A percentile compares a stretch with the other conserved stretches of the same genome.
Conservation (phyloP, 2,797 vertebrate species). For the Todus mexicanus region DNA sequence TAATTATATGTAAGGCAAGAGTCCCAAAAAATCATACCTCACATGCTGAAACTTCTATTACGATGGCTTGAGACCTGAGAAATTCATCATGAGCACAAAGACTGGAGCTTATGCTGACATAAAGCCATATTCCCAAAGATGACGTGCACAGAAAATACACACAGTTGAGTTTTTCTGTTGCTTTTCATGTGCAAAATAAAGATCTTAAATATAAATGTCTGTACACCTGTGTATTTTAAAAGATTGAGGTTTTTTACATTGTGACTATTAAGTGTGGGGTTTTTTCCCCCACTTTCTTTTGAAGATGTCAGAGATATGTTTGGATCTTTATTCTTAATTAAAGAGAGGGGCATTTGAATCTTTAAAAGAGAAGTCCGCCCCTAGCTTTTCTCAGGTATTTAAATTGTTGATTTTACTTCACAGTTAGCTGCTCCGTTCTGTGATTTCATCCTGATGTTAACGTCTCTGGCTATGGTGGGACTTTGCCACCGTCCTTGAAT, state of each 20-base stretch:
- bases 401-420: not conserved
- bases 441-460: not conserved
- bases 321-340: slow-evolving; percentile 13
- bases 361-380: not conserved
- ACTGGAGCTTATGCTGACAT: not conserved
- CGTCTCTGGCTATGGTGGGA: not conserved
- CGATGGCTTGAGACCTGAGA: not conserved
- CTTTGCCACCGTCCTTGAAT: not conserved
- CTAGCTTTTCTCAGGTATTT: not conserved
- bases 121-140: not conserved
- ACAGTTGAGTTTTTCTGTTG: not conserved
- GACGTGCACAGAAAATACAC: not conserved
- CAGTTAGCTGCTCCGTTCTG: not conserved
- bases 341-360: not conserved
- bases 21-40: not conserved
- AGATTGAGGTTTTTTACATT: not conserved
- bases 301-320: not conserved
- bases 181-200: not conserved
- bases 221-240: not conserved
- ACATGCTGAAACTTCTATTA: not conserved
- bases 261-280: not conserved
- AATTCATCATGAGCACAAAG: not conserved
- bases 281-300: not conserved
- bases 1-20: not conserved
- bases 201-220: not conserved